A percentile compares a stretch with the other conserved stretches of the same genome.
These are phyloP conservation scores for Eulemur rufifrons DNA, from an alignment of 2,113 vertebrate species.

Conservation along the genomic window DNA sequence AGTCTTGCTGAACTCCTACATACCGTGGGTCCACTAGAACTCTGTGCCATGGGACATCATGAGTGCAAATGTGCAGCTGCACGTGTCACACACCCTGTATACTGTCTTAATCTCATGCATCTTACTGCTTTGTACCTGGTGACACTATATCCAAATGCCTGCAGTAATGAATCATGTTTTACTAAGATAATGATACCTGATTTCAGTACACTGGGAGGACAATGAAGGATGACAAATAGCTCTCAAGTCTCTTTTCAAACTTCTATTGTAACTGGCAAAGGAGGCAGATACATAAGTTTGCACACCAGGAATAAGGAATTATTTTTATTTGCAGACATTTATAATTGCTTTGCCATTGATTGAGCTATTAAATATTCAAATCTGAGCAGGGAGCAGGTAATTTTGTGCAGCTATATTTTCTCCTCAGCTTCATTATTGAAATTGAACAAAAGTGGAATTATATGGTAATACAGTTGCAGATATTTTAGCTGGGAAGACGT, in stretches of 20 bases:
- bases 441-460: slow-evolving; percentile 59
- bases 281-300: slow-evolving; percentile 60
- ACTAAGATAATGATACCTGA: not conserved
- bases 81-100: not conserved
- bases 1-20: not conserved
- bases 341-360: slow-evolving; percentile 72
- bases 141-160: not conserved
- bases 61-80: not conserved
- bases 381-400: slow-evolving; percentile 67
- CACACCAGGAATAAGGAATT: slow-evolving; percentile 64
- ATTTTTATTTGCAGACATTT: slow-evolving; percentile 74
- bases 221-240: slow-evolving; percentile 31
- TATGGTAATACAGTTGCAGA: slow-evolving; percentile 15
- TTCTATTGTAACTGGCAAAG: slow-evolving; percentile 35
- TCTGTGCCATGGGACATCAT: not conserved
- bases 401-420: slow-evolving; percentile 70
- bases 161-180: not conserved
- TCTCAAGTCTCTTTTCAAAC: slow-evolving; percentile 42
- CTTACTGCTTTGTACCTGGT: not conserved
- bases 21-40: not conserved
- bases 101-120: not conserved
- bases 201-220: slow-evolving; percentile 34
- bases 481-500: slow-evolving; percentile 17
- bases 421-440: slow-evolving; percentile 57
- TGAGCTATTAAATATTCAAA: slow-evolving; percentile 72